Evolutionary conservation across 2,113 vertebrate genomes (phyloP).

Genomic region (Eurystomus gularis): DNA sequence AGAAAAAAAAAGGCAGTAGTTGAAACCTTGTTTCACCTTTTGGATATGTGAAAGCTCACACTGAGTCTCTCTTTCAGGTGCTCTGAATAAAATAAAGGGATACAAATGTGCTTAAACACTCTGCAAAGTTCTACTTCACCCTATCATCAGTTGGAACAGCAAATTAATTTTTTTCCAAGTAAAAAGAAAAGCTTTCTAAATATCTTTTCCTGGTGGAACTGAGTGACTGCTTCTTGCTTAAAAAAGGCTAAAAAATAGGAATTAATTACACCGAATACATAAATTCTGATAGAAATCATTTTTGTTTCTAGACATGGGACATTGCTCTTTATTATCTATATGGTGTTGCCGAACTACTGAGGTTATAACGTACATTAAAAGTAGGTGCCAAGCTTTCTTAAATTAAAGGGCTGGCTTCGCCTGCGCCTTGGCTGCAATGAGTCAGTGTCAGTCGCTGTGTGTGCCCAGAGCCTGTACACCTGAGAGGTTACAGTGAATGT

Average conservation of each 20-base stretch:
- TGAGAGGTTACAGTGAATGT: not conserved
- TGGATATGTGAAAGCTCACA: not conserved
- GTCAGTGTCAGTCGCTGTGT: not conserved
- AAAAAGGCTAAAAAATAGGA: not conserved
- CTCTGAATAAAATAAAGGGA: not conserved
- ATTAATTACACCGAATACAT: not conserved
- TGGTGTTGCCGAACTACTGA: conserved; percentile 40
- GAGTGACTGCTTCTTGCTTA: not conserved
- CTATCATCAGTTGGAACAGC: not conserved
- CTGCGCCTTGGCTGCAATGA: not conserved
- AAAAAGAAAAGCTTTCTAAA: not conserved
- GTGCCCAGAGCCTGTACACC: not conserved
- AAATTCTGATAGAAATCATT: not conserved
- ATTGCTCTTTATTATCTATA: conserved; percentile 66
- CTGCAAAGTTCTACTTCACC: not conserved
- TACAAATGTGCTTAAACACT: not conserved
- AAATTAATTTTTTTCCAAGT: not conserved
- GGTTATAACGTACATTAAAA: conserved; percentile 1
- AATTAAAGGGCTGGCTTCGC: not conserved
- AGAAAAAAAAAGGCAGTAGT: not conserved
- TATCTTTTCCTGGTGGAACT: not conserved
- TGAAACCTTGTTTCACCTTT: not conserved
- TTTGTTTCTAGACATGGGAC: conserved; percentile 53
- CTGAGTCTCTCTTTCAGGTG: not conserved
- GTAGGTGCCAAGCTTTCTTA: not conserved